Conservation (phyloP, 2,888 invertebrate genomes). For the Peribatodes rhomboidaria region DNA sequence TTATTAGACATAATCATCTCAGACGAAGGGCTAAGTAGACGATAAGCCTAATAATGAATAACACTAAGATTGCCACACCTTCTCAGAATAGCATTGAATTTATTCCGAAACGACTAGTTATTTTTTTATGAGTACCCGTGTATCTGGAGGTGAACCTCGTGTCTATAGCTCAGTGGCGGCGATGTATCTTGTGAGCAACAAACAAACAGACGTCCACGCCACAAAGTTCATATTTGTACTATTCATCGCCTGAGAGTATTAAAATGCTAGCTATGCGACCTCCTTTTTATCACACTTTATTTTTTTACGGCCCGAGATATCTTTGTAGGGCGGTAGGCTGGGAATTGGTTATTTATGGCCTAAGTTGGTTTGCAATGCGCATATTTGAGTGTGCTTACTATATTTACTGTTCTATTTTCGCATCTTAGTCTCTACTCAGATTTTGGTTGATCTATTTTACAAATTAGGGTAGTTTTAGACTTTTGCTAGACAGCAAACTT, state of each 20-base stretch:
- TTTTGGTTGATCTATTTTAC: not conserved
- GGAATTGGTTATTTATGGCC: conserved; percentile 36
- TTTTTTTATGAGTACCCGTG: too few relatives aligned
- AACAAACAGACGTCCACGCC: not conserved
- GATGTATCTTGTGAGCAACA: not conserved
- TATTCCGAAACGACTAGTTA: too few relatives aligned
- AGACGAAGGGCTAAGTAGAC: too few relatives aligned
- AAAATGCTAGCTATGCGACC: conserved; percentile 71
- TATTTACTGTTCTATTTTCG: conserved; percentile 7
- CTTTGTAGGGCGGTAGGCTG: conserved; percentile 34
- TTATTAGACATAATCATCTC: too few relatives aligned
- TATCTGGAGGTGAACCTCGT: too few relatives aligned
- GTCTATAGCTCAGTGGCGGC: too few relatives aligned
- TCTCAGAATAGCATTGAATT: too few relatives aligned
- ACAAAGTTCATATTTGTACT: conserved; percentile 62
- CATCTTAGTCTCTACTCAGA: not conserved
- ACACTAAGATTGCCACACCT: not conserved
- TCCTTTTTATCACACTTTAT: conserved; percentile 54
- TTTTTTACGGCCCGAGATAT: conserved; percentile 46
- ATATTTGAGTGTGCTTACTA: conserved; percentile 1
- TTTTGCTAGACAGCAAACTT: too few relatives aligned
- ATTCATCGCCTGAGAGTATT: conserved; percentile 78
- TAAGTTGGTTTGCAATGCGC: conserved; percentile 20
- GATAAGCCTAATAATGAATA: not conserved
- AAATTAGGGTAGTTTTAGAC: too few relatives aligned